A percentile compares a stretch with the other conserved stretches of the same genome.
Evolutionary conservation across 1,140 invertebrate genomes (phyloP).

Genomic region (Papilio aristodemus): DNA sequence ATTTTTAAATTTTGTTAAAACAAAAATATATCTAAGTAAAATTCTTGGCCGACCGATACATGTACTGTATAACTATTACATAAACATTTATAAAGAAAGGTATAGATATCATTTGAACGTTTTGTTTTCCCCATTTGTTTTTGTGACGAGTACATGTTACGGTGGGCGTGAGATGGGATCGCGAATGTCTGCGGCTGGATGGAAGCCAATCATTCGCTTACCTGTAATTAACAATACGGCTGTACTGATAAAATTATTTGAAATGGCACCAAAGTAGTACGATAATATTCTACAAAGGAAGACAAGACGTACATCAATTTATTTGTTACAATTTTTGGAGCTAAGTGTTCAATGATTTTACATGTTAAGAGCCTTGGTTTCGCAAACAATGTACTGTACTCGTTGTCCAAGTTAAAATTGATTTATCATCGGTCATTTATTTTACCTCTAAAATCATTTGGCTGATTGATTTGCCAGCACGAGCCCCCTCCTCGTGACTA

Average conservation of each 20-base stretch:
- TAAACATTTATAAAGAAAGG: not conserved
- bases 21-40: too few relatives aligned
- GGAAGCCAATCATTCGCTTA: slow-evolving; percentile 66
- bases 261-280: slow-evolving; percentile 28
- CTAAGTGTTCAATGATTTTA: not conserved
- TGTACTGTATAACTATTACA: not conserved
- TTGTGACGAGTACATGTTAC: slow-evolving; percentile 49
- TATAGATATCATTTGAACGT: slow-evolving; percentile 9
- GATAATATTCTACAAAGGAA: not conserved
- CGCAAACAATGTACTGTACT: not conserved
- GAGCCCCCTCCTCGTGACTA: slow-evolving; percentile 45
- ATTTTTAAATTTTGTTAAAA: too few relatives aligned
- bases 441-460: not conserved
- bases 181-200: slow-evolving; percentile 56
- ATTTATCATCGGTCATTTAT: not conserved
- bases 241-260: slow-evolving; percentile 56
- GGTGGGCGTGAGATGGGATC: slow-evolving; percentile 58
- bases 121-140: slow-evolving; percentile 52
- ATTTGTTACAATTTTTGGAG: not conserved
- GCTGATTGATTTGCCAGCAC: slow-evolving; percentile 37
- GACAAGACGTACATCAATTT: not conserved
- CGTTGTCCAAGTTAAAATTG: not conserved
- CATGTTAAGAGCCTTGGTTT: not conserved
- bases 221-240: slow-evolving; percentile 48
- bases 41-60: too few relatives aligned